Conservation (phyloP, 2,888 invertebrate genomes). For the Nineta flava region DNA sequence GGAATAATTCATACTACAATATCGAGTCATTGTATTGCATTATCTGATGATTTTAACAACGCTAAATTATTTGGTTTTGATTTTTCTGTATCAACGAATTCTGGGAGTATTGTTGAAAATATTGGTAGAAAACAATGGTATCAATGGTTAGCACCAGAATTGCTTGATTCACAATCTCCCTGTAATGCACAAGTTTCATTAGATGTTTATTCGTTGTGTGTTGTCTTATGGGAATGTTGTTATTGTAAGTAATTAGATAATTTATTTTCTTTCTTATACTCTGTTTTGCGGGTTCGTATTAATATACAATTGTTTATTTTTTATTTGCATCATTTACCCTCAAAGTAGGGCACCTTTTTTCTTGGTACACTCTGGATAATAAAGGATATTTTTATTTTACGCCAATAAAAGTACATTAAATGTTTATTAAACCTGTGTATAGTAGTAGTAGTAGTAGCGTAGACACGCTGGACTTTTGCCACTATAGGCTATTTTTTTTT, state of each 20-base stretch:
- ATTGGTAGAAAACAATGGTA: not conserved
- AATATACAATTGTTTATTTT: no score
- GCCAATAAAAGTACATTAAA: no score
- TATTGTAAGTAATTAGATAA: not conserved
- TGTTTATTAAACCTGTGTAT: no score
- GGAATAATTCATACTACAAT: conserved; percentile 1
- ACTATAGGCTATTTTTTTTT: no score
- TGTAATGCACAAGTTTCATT: not conserved
- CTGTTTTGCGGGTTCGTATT: no score
- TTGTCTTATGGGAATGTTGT: conserved; percentile 1
- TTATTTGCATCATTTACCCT: no score
- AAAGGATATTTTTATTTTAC: no score
- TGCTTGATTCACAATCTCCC: not conserved
- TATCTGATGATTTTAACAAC: not conserved
- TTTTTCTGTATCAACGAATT: not conserved
- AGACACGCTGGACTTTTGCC: no score
- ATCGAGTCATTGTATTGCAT: conserved; percentile 1
- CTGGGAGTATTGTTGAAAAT: not conserved
- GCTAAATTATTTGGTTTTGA: conserved; percentile 1
- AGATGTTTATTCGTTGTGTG: not conserved
- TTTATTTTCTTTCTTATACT: no score
- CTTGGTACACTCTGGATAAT: no score
- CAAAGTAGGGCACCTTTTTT: no score
- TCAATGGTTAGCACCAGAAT: conserved; percentile 2
- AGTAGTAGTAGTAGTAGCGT: no score